A percentile compares a stretch with the other conserved stretches of the same genome.
phyloP scores from a whole-genome alignment of 2,113 vertebrate genomes.

The Caranx ignobilis region DNA sequence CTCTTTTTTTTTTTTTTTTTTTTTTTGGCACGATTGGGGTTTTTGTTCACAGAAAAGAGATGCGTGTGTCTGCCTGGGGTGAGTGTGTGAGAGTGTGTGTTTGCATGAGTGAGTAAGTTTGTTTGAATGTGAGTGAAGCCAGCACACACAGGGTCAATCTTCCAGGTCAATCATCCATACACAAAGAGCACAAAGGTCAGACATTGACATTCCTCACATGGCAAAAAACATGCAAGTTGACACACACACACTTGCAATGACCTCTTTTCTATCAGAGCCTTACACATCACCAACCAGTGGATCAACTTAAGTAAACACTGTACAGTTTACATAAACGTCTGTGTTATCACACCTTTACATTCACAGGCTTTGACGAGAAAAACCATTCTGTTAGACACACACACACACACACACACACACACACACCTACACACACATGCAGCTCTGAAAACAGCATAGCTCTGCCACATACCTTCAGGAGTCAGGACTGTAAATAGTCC shows the following conservation, averaged over 20 bases:
- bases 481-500: slow-evolving; percentile 58
- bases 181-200: slow-evolving; percentile 59
- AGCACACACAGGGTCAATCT: slow-evolving; percentile 54
- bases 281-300: slow-evolving; percentile 26
- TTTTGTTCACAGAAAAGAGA: slow-evolving; percentile 35
- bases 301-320: slow-evolving; percentile 64
- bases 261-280: slow-evolving; percentile 34
- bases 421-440: slow-evolving; percentile 33
- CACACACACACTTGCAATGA: slow-evolving; percentile 10
- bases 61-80: not conserved
- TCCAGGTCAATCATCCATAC: slow-evolving; percentile 63
- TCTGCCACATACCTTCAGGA: slow-evolving; percentile 46
- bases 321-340: slow-evolving; percentile 58
- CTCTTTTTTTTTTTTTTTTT: slow-evolving; percentile 27
- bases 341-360: slow-evolving; percentile 61
- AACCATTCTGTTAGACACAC: slow-evolving; percentile 8
- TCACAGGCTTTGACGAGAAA: slow-evolving; percentile 41
- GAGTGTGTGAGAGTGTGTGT: slow-evolving; percentile 9
- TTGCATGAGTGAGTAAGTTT: slow-evolving; percentile 30
- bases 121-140: slow-evolving; percentile 30
- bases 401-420: slow-evolving; percentile 23
- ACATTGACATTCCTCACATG: slow-evolving; percentile 66
- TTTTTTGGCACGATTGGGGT: not conserved
- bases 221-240: slow-evolving; percentile 22
- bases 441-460: slow-evolving; percentile 27